Evolutionary conservation across 2,113 vertebrate genomes (phyloP), one percentile per base, ranked within the genome.

Genomic region (Romanogobio albipinnatus): DNA sequence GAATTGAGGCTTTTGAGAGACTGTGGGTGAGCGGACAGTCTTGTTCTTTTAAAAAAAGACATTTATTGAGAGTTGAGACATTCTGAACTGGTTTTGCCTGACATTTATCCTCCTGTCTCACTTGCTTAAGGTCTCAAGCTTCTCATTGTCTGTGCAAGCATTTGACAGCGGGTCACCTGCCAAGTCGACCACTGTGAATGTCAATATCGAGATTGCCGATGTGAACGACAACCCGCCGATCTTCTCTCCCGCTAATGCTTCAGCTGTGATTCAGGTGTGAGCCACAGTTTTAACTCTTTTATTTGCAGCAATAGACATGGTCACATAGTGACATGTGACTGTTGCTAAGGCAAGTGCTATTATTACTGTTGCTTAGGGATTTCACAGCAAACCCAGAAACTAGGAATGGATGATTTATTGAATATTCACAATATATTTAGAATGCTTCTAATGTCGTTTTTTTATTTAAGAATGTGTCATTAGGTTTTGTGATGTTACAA

Each of bases 121-220:
- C 26, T 62, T 47, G 17, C 71, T 84, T 19, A 87, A 99, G 98
- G 95, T 98, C 78, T 97, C 97, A 81, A 96, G 96, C 82, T 99
- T 98, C 91, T 95, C 96, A 5, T 89, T 99, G 91, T 93, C 96
- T 22, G 92, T 99, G 86, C 97, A 98, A 87, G 98, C 97, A 1
- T 96, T 93, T 73, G 97, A 99, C 92, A 97, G 97, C 0, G 98
- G 98, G 81, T 93, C 92, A 19, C 97, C 97, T 62, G 92, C 95
- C 68, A 94, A 98, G 96, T 98, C 97, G 36, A 96, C 98, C 17
- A 96, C 97, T 1, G 96, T 96, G 89, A 96, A 93, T 0, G 93
- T 99, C 84, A 99, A 98, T 74, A 95, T 99, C 53, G 96, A 99
- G 86, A 94, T 99, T 88, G 97, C 98, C 0, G 98, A 99, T 45